phyloP scores from a whole-genome alignment of 1,140 invertebrate genomes.

The Frieseomelitta varia region DNA sequence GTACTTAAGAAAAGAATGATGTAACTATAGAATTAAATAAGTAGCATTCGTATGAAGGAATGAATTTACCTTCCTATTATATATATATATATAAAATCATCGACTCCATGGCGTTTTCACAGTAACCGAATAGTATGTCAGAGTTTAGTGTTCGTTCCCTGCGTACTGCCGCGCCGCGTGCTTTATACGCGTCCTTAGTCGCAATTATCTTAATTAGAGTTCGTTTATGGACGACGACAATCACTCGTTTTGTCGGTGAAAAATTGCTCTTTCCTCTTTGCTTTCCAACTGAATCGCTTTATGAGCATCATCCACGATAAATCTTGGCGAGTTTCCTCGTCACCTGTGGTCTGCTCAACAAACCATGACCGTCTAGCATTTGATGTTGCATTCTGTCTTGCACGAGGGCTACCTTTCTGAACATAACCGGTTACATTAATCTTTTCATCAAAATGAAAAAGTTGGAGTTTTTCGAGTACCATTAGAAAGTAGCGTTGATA shows the following conservation, averaged over 20 bases:
- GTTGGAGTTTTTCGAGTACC: not conserved
- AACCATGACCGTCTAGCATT: conserved; percentile 3
- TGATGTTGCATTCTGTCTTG: not conserved
- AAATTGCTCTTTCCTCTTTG: conserved; percentile 40
- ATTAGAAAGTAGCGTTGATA: no score
- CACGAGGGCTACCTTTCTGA: not conserved
- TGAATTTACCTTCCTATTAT: not conserved
- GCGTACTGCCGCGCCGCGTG: not conserved
- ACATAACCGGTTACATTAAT: not conserved
- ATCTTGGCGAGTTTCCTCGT: conserved; percentile 20
- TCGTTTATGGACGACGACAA: conserved; percentile 35
- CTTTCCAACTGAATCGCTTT: conserved; percentile 13
- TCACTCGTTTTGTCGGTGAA: conserved; percentile 39
- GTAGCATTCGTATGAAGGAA: not conserved
- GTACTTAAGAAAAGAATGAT: not conserved
- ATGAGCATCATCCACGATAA: not conserved
- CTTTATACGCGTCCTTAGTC: conserved; percentile 52
- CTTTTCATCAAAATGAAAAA: not conserved
- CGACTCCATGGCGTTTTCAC: not conserved
- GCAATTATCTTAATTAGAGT: conserved; percentile 61
- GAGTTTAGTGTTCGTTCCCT: conserved; percentile 9
- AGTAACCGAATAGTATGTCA: not conserved
- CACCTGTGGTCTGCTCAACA: conserved; percentile 1
- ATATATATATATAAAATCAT: not conserved
- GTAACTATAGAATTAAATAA: not conserved